These are phyloP conservation scores for Agrochola macilenta DNA, from an alignment of 2,888 invertebrate species.

Conservation along the genomic window DNA sequence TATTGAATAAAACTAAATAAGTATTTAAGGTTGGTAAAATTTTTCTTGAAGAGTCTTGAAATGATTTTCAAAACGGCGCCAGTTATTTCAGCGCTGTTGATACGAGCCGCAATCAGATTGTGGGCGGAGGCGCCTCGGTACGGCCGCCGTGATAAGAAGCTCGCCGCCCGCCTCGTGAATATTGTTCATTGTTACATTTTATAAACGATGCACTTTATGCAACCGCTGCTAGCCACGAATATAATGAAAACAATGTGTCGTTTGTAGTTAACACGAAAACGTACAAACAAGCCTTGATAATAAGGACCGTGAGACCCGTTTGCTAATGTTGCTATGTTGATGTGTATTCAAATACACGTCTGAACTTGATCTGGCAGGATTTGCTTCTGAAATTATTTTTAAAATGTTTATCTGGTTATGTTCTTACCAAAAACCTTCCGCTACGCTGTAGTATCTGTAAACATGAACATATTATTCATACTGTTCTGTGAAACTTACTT, in stretches of 20 bases:
- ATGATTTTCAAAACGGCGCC: constrained; percentile 64
- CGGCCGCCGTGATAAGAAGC: constrained; percentile 74
- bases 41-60: constrained; percentile 55
- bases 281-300: constrained; percentile 42
- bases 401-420: neutral
- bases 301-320: constrained; percentile 19
- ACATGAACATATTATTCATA: neutral
- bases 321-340: constrained; percentile 25
- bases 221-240: constrained; percentile 42
- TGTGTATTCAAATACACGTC: neutral
- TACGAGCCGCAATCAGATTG: constrained; percentile 76
- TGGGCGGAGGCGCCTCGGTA: constrained; percentile 66
- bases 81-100: constrained; percentile 67
- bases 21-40: constrained; percentile 37
- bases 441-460: neutral
- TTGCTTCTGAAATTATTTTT: constrained; percentile 8
- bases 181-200: constrained; percentile 70
- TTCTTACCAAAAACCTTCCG: neutral
- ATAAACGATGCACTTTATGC: constrained; percentile 67
- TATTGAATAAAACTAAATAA: constrained; percentile 28
- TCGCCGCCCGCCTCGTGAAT: constrained; percentile 70
- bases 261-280: constrained; percentile 40
- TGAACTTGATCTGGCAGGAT: neutral
- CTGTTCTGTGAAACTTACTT: neutral
- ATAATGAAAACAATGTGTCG: constrained; percentile 52